A percentile compares a stretch with the other conserved stretches of the same genome.
Evolutionary conservation across 2,888 invertebrate species (phyloP).

Genomic region (Vanessa cardui): DNA sequence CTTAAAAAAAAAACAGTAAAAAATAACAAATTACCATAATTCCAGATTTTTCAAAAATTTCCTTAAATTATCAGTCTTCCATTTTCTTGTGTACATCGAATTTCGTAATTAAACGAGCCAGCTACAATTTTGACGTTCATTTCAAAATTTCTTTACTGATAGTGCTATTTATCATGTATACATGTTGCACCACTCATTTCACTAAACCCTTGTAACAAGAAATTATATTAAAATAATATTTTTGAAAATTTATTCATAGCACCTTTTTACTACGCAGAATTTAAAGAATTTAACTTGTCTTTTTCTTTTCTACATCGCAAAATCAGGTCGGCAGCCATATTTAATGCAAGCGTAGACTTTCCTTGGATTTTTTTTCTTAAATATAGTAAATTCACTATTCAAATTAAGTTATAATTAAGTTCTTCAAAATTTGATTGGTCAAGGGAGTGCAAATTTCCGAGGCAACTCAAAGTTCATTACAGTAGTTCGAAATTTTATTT

Average conservation of each 20-base stretch:
- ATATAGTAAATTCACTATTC: conserved; percentile 34
- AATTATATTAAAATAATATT: conserved; percentile 13
- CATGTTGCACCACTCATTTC: too few relatives aligned
- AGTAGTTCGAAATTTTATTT: conserved; percentile 1
- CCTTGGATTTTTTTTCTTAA: conserved; percentile 29
- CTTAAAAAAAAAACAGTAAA: too few relatives aligned
- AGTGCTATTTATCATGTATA: too few relatives aligned
- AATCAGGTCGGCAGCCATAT: conserved; percentile 34
- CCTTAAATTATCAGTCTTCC: too few relatives aligned
- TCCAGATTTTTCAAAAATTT: too few relatives aligned
- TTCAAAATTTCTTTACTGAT: too few relatives aligned
- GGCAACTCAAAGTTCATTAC: conserved; percentile 1
- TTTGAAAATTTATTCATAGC: conserved; percentile 16
- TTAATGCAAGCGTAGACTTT: conserved; percentile 28
- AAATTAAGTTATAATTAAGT: conserved; percentile 14
- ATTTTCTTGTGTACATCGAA: too few relatives aligned
- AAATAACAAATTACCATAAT: too few relatives aligned
- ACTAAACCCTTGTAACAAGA: background rate
- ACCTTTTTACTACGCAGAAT: conserved; percentile 27
- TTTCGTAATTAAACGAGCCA: too few relatives aligned
- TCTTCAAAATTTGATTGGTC: conserved; percentile 7
- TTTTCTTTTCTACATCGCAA: conserved; percentile 33
- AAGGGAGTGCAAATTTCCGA: conserved; percentile 7
- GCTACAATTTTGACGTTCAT: too few relatives aligned
- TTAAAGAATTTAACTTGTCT: conserved; percentile 28